Conservation (phyloP, 2,888 invertebrate genomes). For the Cylloceria caligata region DNA sequence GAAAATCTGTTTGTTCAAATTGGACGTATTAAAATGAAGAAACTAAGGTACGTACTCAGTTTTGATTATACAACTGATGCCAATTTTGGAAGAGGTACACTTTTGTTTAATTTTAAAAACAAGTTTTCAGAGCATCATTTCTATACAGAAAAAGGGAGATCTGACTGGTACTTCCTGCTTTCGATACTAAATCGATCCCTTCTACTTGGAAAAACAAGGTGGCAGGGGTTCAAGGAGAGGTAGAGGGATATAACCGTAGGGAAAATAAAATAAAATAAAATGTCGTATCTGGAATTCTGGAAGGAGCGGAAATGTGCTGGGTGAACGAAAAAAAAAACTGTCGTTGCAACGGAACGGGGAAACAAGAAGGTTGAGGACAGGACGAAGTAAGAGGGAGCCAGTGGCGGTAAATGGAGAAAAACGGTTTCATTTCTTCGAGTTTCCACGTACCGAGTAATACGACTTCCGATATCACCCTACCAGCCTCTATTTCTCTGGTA, state of each 20-base stretch:
- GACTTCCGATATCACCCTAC: conserved; percentile 18
- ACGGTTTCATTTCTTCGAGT: conserved; percentile 21
- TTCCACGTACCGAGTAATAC: conserved; percentile 21
- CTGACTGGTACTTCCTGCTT: neutral
- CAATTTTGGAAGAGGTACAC: too few species aligned
- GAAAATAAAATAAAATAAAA: conserved; percentile 20
- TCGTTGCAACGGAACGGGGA: conserved; percentile 3
- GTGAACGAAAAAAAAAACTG: neutral
- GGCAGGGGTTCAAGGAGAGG: neutral
- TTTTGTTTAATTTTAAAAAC: neutral
- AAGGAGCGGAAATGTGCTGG: conserved; percentile 14
- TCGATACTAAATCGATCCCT: neutral
- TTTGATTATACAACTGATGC: too few species aligned
- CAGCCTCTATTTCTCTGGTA: neutral
- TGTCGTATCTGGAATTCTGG: neutral
- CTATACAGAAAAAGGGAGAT: neutral
- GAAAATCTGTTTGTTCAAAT: neutral
- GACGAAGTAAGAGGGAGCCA: neutral
- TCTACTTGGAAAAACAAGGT: neutral
- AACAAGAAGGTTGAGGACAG: neutral
- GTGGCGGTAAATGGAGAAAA: conserved; percentile 23
- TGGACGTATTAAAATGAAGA: too few species aligned
- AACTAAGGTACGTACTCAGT: too few species aligned
- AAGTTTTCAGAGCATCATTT: neutral
- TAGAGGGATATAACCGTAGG: neutral